Base-by-base conservation (phyloP, 2,888 invertebrate species). In the Drosophila suboccidentalis region DNA sequence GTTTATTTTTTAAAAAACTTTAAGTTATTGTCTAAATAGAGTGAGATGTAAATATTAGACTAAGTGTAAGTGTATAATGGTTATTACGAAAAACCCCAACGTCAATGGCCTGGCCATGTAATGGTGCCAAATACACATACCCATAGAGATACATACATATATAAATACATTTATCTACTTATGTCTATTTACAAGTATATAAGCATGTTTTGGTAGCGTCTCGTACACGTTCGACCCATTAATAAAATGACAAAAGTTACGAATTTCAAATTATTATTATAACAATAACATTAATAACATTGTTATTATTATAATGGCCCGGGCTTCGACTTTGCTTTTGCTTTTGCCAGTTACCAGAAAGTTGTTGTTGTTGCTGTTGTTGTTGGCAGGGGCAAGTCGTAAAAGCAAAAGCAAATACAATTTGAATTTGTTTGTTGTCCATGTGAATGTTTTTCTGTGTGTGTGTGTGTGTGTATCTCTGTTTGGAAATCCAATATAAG, bases 221-320 rank as follows among this genome's bases (percentile, higher is more conserved):
- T 66, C 65, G 70, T 67, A 75, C 72, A 85, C 85, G 85, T 85
- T 85, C 82, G 85, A 85, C 85, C 85, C 90, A 89, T 85, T 85
- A 85, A 85, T 85, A 85, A 85, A 85, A 89, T 84, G 89, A 81
- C 84, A 87, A 87, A 85, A 89, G 90, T 85, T 87, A 87, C 88
- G 82, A 84, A 85, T 85, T 85, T 87, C 74, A 82, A 85, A 87
- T 85, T 82, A 85, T 89, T 85, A 85, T 85, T 89, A 89, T 89
- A 87, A 89, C 82, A 87, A 87, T 87, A 85, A 79, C 79, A 85
- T 82, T 85, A 84, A 84, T 84, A 89, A 73, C 79, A 78, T 78
- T 85, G 90, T 87, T 89, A 78, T 89, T 75, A 73, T 75, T 61
- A 81, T 78, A 80, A 78, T 78, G 73, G 73, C 53, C 47, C 39